Evolutionary conservation across 1,140 invertebrate genomes (phyloP).

Genomic region (Calliphora vicina): DNA sequence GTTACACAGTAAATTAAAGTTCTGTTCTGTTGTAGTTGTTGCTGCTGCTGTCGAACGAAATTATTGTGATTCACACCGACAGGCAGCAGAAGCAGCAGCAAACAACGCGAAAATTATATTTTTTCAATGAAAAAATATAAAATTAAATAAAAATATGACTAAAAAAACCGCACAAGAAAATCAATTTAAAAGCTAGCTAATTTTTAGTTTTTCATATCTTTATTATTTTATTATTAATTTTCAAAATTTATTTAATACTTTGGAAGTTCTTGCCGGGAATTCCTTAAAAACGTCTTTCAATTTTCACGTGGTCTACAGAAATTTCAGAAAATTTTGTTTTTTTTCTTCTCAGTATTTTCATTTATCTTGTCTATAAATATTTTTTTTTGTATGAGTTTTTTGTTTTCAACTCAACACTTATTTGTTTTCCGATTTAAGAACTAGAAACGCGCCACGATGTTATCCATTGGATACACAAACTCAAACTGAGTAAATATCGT

Average conservation of each 20-base stretch:
- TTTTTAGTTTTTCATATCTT: not conserved
- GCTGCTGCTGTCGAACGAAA: not conserved
- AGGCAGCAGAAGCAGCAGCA: not conserved
- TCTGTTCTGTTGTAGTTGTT: not conserved
- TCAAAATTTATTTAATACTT: not conserved
- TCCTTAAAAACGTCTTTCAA: slow-evolving; percentile 5
- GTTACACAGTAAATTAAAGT: not conserved
- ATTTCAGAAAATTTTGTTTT: not conserved
- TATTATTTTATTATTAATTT: slow-evolving; percentile 17
- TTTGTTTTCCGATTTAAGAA: not conserved
- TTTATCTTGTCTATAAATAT: not conserved
- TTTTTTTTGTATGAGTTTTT: not conserved
- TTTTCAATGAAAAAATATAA: not conserved
- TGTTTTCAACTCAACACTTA: not conserved
- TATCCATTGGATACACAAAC: slow-evolving; percentile 45
- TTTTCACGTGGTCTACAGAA: slow-evolving; percentile 19
- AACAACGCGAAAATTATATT: not conserved
- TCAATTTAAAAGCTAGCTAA: no score
- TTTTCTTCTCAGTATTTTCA: not conserved
- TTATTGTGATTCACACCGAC: slow-evolving; percentile 8
- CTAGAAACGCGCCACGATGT: not conserved
- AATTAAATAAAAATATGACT: not conserved
- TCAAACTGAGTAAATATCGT: slow-evolving; percentile 54
- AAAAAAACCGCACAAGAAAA: not conserved
- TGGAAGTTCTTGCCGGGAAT: not conserved